These are phyloP conservation scores for Spodoptera picta DNA, from an alignment of 2,888 invertebrate species.

Conservation along the genomic window DNA sequence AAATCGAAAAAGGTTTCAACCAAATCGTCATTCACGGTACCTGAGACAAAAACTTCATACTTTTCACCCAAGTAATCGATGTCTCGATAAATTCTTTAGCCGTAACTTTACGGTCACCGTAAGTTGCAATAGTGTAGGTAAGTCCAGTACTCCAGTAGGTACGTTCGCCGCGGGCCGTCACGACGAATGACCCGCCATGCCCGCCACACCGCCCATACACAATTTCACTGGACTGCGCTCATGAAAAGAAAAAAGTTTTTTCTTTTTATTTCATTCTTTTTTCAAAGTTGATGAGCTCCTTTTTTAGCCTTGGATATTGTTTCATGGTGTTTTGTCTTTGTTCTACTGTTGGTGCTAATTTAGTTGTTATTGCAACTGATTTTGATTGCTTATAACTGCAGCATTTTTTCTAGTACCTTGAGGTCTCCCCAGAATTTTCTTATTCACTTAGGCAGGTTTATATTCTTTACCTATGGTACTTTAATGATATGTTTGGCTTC, in stretches of 20 bases:
- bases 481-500: too few relatives aligned
- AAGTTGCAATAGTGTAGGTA: constrained; percentile 61
- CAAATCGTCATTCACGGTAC: too few relatives aligned
- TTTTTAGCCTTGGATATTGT: constrained; percentile 53
- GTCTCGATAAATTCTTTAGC: too few relatives aligned
- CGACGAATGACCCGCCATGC: constrained; percentile 80
- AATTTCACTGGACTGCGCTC: constrained; percentile 68
- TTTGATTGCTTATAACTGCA: too few relatives aligned
- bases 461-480: too few relatives aligned
- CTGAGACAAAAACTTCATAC: too few relatives aligned
- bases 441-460: too few relatives aligned
- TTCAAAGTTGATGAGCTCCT: constrained; percentile 57
- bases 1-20: too few relatives aligned
- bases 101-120: constrained; percentile 21
- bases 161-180: constrained; percentile 81
- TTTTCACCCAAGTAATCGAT: too few relatives aligned
- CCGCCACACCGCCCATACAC: constrained; percentile 79
- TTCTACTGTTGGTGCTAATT: constrained; percentile 10
- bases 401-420: too few relatives aligned
- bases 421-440: too few relatives aligned
- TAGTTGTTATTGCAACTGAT: not conserved
- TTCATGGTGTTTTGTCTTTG: constrained; percentile 47
- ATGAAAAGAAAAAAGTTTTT: constrained; percentile 66
- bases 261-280: constrained; percentile 62
- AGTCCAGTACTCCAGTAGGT: constrained; percentile 78